Base-by-base conservation (phyloP, 2,888 invertebrate species). In the Perizoma flavofasciatum region DNA sequence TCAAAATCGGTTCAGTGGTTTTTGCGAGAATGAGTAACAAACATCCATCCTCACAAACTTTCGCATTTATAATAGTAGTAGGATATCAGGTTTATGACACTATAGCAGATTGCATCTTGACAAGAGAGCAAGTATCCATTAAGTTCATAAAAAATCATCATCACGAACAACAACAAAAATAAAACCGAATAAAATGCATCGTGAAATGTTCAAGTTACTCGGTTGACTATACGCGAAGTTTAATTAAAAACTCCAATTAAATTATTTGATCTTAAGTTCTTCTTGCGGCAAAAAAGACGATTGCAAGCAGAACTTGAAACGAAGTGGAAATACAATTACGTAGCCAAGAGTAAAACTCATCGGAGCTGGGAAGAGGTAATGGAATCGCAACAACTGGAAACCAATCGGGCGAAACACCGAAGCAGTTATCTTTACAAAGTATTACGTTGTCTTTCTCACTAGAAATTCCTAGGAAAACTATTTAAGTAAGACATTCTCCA, bases 391-490 rank as follows among this genome's bases (percentile, higher is more conserved):
- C 79, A 80, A 82, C 78, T 71, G 69, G 61, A 73, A 78, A 75
- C 73, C 77, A 63, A 62, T 65, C 61, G 71, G 61, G 66, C 58
- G 65, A 77, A 77, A 78, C 72, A 73, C 74, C 70, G 68, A 71
- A 74, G 74, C 59, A 66, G 69, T 75, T 73, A 75, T 78, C 75
- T 79, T 74, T 71, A 57, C 69, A 70, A 74, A 60, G 64, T 80
- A 77, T 77, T 73, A 83, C 80, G 83, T 76, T 82, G 81, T 82
- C 74, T 77, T 67, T 61, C 63, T 66, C 48, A 35, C 46, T 65
- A 78, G 72, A 79, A 76, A 78, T 82, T 83, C 77, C 81, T 70
- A 70, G 78, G 77, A 82, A 85, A 82, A 83, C 83, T 83, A 83
- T 88, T 84, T 81, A 78, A 75, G 78, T 81, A 81, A 84, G 35